Evolutionary conservation across 2,888 invertebrate species (phyloP).

Genomic region (Pyrgus malvae): DNA sequence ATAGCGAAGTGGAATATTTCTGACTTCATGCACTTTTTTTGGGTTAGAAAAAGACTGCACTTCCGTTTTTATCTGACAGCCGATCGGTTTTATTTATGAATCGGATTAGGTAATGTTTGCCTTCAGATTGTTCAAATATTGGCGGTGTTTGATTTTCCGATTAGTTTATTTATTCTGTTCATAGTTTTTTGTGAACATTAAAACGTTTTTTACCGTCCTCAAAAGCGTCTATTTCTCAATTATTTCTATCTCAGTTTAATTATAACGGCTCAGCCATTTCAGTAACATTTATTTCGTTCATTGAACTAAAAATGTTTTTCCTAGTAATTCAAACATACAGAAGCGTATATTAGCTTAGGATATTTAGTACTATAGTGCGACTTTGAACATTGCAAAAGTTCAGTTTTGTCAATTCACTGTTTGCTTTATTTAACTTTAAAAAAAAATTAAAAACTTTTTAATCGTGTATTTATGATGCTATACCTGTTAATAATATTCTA

Average conservation of each 20-base stretch:
- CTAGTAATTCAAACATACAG: no score
- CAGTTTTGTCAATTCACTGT: no score
- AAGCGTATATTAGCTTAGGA: no score
- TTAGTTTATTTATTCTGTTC: not conserved
- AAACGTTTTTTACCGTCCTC: not conserved
- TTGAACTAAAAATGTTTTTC: no score
- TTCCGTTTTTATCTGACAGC: slow-evolving; percentile 3
- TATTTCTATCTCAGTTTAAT: not conserved
- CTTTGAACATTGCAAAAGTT: no score
- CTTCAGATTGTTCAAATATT: not conserved
- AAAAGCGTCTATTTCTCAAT: not conserved
- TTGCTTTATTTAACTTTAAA: no score
- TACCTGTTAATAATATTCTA: no score
- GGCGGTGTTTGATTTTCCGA: slow-evolving; percentile 3
- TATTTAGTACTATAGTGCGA: no score
- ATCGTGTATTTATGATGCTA: no score
- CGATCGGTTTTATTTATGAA: slow-evolving; percentile 7
- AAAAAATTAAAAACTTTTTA: no score
- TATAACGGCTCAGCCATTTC: no score
- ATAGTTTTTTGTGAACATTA: not conserved
- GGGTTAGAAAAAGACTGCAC: slow-evolving; percentile 17
- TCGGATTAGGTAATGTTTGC: slow-evolving; percentile 12
- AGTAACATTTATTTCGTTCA: no score
- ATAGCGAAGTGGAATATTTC: not conserved
- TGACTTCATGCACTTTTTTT: not conserved